Conservation (phyloP, 2,888 invertebrate genomes). For the Epistrophe eligans region DNA sequence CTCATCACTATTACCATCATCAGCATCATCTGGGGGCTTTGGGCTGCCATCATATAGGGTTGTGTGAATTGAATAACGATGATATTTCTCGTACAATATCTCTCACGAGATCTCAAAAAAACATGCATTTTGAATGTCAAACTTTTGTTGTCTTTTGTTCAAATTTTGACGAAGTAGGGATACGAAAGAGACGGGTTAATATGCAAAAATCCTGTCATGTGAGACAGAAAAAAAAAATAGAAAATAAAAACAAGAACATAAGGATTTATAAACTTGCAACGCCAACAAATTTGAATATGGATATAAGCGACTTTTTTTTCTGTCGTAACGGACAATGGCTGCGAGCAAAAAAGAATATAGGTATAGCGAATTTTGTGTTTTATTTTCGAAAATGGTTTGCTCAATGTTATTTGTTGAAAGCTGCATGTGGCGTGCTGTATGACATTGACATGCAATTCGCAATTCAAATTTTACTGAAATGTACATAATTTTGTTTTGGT, state of each 20-base stretch:
- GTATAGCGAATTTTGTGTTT: conserved; percentile 31
- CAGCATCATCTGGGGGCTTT: conserved; percentile 6
- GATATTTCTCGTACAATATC: conserved; percentile 25
- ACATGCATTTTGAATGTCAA: conserved; percentile 65
- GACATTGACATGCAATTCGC: conserved; percentile 79
- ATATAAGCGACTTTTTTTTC: conserved; percentile 5
- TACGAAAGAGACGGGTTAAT: conserved; percentile 37
- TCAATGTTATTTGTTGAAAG: conserved; percentile 11
- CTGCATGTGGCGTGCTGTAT: conserved; percentile 62
- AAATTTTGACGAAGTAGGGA: conserved; percentile 27
- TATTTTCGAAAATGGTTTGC: conserved; percentile 7
- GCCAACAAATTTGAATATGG: conserved; percentile 66
- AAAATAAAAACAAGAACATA: background rate
- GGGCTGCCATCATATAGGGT: background rate
- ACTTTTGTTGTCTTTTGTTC: conserved; percentile 64
- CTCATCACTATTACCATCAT: background rate
- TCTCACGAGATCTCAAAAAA: conserved; percentile 38
- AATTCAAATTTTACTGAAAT: conserved; percentile 80
- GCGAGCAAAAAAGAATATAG: conserved; percentile 6
- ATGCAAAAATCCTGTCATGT: conserved; percentile 62
- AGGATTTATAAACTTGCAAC: conserved; percentile 74
- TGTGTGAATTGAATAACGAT: conserved; percentile 44
- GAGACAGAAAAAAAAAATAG: conserved; percentile 6
- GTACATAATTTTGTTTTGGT: conserved; percentile 62
- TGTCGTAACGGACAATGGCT: conserved; percentile 63